phyloP scores from a whole-genome alignment of 2,113 vertebrate genomes.

The Semicossyphus pulcher region DNA sequence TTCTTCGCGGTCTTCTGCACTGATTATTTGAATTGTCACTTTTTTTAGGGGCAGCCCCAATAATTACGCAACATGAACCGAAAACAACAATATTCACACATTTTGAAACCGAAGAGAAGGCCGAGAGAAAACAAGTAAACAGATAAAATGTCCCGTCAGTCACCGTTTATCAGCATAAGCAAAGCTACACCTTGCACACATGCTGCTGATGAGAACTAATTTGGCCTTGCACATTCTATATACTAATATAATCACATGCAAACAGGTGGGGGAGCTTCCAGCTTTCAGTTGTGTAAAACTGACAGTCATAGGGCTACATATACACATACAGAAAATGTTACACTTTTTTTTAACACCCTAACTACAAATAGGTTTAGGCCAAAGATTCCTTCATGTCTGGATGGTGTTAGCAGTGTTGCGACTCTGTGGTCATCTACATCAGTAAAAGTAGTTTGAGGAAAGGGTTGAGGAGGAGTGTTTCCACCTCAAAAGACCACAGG shows the following conservation, averaged over 20 bases:
- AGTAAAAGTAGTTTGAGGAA: conserved; percentile 22
- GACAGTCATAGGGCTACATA: conserved; percentile 55
- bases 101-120: conserved; percentile 38
- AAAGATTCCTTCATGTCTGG: conserved; percentile 41
- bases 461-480: conserved; percentile 17
- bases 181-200: conserved; percentile 66
- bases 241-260: conserved; percentile 76
- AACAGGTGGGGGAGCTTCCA: conserved; percentile 56
- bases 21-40: background rate
- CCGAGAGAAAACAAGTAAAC: conserved; percentile 42
- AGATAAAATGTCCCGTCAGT: conserved; percentile 35
- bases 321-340: conserved; percentile 57
- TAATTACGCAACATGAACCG: conserved; percentile 9
- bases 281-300: conserved; percentile 39
- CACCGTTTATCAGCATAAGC: conserved; percentile 57
- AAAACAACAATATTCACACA: conserved; percentile 48
- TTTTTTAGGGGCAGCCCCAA: background rate
- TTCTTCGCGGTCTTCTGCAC: background rate
- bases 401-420: conserved; percentile 45
- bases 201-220: conserved; percentile 67
- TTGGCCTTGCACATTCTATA: conserved; percentile 68
- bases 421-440: conserved; percentile 16
- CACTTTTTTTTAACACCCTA: conserved; percentile 37
- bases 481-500: conserved; percentile 53
- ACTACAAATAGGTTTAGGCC: conserved; percentile 56